These are phyloP conservation scores for Doris montereyensis DNA, from an alignment of 2,888 invertebrate genomes.

Conservation along the genomic window DNA sequence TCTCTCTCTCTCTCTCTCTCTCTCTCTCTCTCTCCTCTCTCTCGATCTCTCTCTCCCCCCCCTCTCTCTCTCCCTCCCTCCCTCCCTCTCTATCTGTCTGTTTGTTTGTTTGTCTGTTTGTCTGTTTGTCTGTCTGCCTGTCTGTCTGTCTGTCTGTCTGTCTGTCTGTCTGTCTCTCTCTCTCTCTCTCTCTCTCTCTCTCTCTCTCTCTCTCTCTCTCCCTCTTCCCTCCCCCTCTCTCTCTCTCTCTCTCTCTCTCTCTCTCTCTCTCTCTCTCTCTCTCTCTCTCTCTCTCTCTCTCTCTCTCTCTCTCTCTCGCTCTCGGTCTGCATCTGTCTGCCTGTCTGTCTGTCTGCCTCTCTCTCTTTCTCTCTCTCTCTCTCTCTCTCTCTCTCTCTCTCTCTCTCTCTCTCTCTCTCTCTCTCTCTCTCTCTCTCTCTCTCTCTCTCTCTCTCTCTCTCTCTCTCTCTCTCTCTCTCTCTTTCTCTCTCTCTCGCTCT, in stretches of 20 bases:
- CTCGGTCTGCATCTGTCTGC: constrained; percentile 11
- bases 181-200: neutral
- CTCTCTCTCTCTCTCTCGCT: neutral
- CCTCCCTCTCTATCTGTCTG: neutral
- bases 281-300: neutral
- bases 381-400: neutral
- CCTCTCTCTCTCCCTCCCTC: neutral
- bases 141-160: neutral
- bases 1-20: neutral
- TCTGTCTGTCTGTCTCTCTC: neutral
- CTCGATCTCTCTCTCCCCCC: neutral
- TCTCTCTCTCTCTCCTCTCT: neutral
- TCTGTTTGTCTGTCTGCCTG: neutral
- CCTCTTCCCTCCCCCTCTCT: constrained; percentile 17
- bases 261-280: neutral
- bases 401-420: constrained; percentile 25
- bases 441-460: constrained; percentile 1
- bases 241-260: constrained; percentile 5
- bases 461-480: neutral
- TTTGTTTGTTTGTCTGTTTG: neutral
- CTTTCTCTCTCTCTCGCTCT: neutral
- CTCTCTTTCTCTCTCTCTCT: neutral
- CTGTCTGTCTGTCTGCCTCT: constrained; percentile 7
- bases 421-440: constrained; percentile 14
- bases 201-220: neutral